A percentile compares a stretch with the other conserved stretches of the same genome.
phyloP scores from a whole-genome alignment of 1,140 invertebrate species.

The Triops cancriformis region DNA sequence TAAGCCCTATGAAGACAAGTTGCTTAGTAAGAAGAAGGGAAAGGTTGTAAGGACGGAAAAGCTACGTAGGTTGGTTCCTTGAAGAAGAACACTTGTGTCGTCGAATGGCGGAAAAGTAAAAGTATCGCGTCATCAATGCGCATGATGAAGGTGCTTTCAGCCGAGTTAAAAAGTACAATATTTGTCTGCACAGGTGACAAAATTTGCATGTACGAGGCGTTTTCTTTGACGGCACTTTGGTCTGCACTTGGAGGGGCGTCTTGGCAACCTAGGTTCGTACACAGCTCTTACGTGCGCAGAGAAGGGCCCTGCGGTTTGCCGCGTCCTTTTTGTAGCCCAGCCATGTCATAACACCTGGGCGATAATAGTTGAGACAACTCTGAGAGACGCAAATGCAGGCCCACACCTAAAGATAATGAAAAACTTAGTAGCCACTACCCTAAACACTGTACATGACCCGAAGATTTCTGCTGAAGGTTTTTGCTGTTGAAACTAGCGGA shows the following conservation, averaged over 20 bases:
- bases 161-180: not conserved
- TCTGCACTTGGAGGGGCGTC: not conserved
- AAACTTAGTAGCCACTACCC: conserved; percentile 13
- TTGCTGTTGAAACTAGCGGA: not conserved
- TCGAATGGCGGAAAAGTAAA: not conserved
- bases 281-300: not conserved
- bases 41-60: too few relatives aligned
- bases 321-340: not conserved
- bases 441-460: not conserved
- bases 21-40: too few relatives aligned
- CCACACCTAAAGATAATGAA: conserved; percentile 14
- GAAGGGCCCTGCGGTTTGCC: not conserved
- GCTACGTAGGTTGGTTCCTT: too few relatives aligned
- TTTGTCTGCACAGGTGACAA: not conserved
- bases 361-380: not conserved
- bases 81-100: too few relatives aligned
- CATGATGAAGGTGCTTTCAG: not conserved
- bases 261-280: not conserved
- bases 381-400: conserved; percentile 8
- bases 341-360: conserved; percentile 12
- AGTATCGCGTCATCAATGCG: not conserved
- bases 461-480: not conserved
- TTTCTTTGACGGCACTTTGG: not conserved
- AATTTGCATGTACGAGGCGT: conserved; percentile 4
- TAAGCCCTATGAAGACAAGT: too few relatives aligned